phyloP scores from a whole-genome alignment of 2,888 invertebrate genomes.

The Nomada fabriciana region DNA sequence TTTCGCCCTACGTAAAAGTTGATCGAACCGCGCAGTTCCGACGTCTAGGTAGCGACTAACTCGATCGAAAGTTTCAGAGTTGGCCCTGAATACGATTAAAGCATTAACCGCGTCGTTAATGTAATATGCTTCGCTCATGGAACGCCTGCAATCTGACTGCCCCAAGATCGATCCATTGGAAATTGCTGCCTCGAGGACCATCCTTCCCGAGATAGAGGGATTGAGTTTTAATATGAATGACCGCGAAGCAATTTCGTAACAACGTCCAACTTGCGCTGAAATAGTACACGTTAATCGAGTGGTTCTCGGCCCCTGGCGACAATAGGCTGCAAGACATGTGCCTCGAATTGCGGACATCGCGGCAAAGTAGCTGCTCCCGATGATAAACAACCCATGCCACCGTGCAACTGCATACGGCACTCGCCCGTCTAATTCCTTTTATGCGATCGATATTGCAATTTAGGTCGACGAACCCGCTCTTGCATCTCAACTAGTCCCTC shows the following conservation, averaged over 20 bases:
- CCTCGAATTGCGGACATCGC: neutral
- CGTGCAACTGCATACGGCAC: no score
- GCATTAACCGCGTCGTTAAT: conserved; percentile 69
- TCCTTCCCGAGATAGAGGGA: neutral
- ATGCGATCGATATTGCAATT: conserved; percentile 74
- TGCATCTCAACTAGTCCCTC: no score
- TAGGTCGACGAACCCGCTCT: conserved; percentile 71
- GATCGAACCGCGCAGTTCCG: neutral
- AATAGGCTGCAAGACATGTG: neutral
- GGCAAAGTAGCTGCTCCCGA: neutral
- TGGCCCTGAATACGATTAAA: conserved; percentile 67
- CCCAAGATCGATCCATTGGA: conserved; percentile 63
- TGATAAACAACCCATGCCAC: neutral
- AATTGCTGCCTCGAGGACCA: conserved; percentile 35
- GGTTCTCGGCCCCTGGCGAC: neutral
- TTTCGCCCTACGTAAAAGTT: neutral
- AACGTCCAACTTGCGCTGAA: no score
- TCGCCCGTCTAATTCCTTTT: conserved; percentile 64
- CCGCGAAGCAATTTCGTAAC: no score
- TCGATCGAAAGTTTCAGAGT: conserved; percentile 59
- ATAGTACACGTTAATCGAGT: no score
- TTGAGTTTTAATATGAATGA: no score
- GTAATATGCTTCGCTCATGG: conserved; percentile 63
- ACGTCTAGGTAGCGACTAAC: conserved; percentile 50
- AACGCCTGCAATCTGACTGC: conserved; percentile 70